These are phyloP conservation scores for Prunella fulvescens DNA, from an alignment of 2,113 vertebrate species.

Conservation along the genomic window DNA sequence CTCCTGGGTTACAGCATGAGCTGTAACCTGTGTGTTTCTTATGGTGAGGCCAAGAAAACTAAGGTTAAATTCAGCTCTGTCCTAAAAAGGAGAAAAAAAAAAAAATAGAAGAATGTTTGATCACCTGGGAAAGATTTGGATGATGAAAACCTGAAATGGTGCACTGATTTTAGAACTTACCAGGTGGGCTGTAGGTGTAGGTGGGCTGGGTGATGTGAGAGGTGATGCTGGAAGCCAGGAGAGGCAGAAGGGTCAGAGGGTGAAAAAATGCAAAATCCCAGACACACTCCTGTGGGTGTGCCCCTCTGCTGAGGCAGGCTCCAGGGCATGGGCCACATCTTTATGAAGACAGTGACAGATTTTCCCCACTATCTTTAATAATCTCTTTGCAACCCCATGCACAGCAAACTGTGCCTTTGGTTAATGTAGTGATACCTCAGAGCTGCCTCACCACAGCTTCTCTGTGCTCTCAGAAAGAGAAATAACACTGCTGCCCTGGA, in stretches of 20 bases:
- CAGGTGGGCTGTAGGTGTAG: background rate
- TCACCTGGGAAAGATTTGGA: background rate
- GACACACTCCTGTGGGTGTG: accelerated
- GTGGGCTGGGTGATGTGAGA: background rate
- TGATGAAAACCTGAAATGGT: background rate
- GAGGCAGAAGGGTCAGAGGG: background rate
- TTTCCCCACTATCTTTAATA: background rate
- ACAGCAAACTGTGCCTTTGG: background rate
- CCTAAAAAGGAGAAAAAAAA: background rate
- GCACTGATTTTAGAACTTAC: background rate
- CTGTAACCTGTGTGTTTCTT: background rate
- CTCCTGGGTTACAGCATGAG: background rate
- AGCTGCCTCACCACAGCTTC: background rate
- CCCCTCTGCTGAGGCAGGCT: background rate
- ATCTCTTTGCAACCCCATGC: background rate
- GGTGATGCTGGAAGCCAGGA: background rate
- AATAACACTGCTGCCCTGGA: background rate
- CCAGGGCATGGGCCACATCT: background rate
- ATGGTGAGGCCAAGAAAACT: background rate
- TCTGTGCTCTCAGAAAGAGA: background rate
- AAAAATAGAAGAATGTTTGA: too few species aligned
- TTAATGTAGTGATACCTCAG: background rate
- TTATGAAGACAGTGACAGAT: background rate
- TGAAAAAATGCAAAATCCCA: background rate
- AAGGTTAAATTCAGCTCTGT: background rate